Conservation (phyloP, 2,797 vertebrate genomes). For the Poliocrania exsul region DNA sequence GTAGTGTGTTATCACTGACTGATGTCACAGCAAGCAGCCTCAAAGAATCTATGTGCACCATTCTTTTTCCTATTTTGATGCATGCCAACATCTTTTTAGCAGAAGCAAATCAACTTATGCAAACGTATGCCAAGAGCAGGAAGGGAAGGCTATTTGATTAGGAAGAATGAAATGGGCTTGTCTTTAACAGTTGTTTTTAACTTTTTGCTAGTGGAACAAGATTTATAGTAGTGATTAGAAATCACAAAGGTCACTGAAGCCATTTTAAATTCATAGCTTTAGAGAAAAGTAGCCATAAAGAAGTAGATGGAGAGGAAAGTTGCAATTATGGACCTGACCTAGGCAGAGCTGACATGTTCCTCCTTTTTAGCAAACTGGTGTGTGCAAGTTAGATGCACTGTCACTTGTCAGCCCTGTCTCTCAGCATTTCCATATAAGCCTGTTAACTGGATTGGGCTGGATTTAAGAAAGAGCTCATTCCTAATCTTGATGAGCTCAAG, state of each 20-base stretch:
- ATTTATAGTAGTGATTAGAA: background rate
- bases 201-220: background rate
- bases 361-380: background rate
- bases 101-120: background rate
- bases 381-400: background rate
- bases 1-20: background rate
- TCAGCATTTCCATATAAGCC: slow-evolving; percentile 35
- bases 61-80: background rate
- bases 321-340: background rate
- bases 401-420: background rate
- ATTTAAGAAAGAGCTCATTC: slow-evolving; percentile 8
- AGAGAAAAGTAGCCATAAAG: background rate
- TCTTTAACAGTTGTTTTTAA: background rate
- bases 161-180: background rate
- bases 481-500: slow-evolving; percentile 40
- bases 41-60: background rate
- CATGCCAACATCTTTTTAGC: background rate
- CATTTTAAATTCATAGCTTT: background rate
- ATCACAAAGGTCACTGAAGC: background rate
- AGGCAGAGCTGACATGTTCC: rapidly evolving
- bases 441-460: slow-evolving; percentile 47
- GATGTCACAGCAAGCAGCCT: background rate
- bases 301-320: background rate
- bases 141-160: background rate
- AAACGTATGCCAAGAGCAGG: background rate